A percentile compares a stretch with the other conserved stretches of the same genome.
These are phyloP conservation scores for Microtus oregoni DNA, from an alignment of 2,113 vertebrate genomes.

Conservation along the genomic window DNA sequence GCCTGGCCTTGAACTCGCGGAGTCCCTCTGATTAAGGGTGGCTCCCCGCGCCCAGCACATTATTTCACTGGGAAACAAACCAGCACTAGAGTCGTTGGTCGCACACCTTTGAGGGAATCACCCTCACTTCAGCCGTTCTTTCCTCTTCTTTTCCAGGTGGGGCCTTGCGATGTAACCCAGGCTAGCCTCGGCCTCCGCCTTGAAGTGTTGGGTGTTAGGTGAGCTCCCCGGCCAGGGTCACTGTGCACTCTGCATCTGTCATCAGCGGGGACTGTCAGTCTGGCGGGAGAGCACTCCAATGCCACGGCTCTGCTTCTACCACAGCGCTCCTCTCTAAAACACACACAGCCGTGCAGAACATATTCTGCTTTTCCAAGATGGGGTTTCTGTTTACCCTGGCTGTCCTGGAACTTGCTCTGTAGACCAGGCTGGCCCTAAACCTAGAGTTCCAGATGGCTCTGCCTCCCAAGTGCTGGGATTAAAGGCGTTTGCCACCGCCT, in stretches of 20 bases:
- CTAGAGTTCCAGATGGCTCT: neutral
- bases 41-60: neutral
- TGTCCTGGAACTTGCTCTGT: neutral
- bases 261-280: too few relatives aligned
- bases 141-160: neutral
- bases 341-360: neutral
- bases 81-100: neutral
- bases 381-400: too few relatives aligned
- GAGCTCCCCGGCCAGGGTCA: too few relatives aligned
- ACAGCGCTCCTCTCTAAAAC: neutral
- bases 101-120: neutral
- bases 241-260: neutral
- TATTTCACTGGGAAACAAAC: neutral
- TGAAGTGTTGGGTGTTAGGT: neutral
- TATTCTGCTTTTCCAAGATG: too few relatives aligned
- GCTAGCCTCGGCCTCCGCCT: neutral
- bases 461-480: neutral
- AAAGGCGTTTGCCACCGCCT: neutral
- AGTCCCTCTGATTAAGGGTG: neutral
- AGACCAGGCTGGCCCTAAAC: neutral
- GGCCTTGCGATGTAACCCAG: neutral
- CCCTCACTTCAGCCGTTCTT: neutral
- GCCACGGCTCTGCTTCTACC: neutral
- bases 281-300: neutral
- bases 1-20: neutral